phyloP scores from a whole-genome alignment of 2,888 invertebrate species.

The Lasioglossum vierecki region DNA sequence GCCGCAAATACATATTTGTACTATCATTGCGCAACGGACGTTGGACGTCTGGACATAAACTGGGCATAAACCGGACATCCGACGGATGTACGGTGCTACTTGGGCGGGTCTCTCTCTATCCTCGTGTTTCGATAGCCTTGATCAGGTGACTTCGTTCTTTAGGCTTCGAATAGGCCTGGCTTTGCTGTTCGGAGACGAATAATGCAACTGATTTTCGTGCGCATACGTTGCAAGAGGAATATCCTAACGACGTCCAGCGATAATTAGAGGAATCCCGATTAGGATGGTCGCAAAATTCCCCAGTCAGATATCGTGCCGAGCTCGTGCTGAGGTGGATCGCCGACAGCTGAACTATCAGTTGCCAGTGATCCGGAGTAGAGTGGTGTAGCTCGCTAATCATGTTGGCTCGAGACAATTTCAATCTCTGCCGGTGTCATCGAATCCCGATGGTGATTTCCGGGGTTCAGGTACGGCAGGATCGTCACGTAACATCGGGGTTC shows the following conservation, averaged over 20 bases:
- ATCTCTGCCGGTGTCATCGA: slow-evolving; percentile 39
- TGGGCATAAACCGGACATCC: too few relatives aligned
- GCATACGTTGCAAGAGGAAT: background rate
- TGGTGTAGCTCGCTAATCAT: slow-evolving; percentile 4
- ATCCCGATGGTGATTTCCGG: slow-evolving; percentile 27
- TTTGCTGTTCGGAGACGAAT: background rate
- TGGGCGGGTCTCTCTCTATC: too few relatives aligned
- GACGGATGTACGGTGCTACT: too few relatives aligned
- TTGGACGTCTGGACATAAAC: too few relatives aligned
- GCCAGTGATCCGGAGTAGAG: background rate
- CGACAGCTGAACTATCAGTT: background rate
- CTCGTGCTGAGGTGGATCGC: background rate
- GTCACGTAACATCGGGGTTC: slow-evolving; percentile 25
- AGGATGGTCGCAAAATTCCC: background rate
- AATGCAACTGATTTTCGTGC: background rate
- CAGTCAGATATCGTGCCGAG: background rate
- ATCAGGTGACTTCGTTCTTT: too few relatives aligned
- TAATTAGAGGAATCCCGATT: background rate
- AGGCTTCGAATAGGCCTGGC: background rate
- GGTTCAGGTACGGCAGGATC: slow-evolving; percentile 24
- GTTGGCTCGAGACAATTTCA: slow-evolving; percentile 5
- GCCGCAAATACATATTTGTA: too few relatives aligned
- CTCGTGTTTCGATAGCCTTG: background rate
- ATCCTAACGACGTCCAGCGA: background rate
- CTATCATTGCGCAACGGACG: too few relatives aligned